Percentiles rank a stretch among this genome's conserved stretches.
phyloP scores from a whole-genome alignment of 2,797 vertebrate genomes.

The Poecilia picta region DNA sequence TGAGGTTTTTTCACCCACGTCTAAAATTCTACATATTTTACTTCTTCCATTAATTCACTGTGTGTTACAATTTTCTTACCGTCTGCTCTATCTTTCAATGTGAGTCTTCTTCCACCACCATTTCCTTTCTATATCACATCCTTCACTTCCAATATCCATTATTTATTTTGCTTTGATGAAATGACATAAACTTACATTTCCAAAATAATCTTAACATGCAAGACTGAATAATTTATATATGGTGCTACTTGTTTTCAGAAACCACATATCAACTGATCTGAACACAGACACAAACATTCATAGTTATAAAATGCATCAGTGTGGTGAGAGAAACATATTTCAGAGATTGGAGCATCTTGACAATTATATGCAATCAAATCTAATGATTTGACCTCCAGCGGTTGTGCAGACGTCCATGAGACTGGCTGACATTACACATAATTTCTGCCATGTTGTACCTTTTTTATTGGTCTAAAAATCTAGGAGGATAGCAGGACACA shows the following conservation, averaged over 20 bases:
- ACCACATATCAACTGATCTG: background rate
- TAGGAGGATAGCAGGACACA: background rate
- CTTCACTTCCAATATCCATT: conserved; percentile 30
- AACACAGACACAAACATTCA: background rate
- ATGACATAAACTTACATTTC: conserved; percentile 9
- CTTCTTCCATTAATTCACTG: background rate
- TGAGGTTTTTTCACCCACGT: background rate
- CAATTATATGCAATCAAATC: background rate
- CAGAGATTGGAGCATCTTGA: background rate
- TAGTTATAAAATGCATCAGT: background rate
- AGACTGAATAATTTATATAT: background rate
- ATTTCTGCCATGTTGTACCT: background rate
- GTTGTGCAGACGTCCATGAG: background rate
- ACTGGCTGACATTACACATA: background rate
- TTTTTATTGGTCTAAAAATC: background rate
- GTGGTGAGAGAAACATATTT: background rate
- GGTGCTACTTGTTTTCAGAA: background rate
- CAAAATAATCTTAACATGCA: conserved; percentile 3
- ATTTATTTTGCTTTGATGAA: conserved; percentile 9
- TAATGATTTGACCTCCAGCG: background rate
- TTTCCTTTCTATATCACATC: background rate
- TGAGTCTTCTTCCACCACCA: conserved; percentile 2
- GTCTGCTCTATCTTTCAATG: conserved; percentile 6
- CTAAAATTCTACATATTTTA: background rate
- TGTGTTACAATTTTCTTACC: background rate